Conservation (phyloP, 2,888 invertebrate genomes). For the Pyralis farinalis region DNA sequence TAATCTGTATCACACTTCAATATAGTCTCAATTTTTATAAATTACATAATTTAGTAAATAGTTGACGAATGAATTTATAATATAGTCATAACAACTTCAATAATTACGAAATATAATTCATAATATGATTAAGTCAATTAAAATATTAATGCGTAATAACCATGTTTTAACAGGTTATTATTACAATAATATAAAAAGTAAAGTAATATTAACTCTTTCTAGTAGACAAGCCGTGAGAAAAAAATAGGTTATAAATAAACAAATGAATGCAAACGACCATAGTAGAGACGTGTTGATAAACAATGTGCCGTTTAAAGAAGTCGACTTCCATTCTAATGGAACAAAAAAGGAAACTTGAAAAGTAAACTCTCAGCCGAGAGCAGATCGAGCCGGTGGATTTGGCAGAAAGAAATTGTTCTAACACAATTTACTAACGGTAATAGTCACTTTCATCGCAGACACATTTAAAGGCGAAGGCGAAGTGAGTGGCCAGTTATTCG, state of each 20-base stretch:
- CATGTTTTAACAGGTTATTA: too few relatives aligned
- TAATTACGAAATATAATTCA: too few relatives aligned
- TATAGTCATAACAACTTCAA: too few relatives aligned
- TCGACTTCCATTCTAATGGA: constrained; percentile 41
- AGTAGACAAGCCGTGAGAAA: constrained; percentile 36
- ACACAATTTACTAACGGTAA: constrained; percentile 74
- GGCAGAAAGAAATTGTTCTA: constrained; percentile 66
- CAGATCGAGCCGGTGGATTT: constrained; percentile 35
- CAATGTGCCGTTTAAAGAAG: constrained; percentile 45
- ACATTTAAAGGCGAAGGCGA: constrained; percentile 75
- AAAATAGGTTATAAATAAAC: constrained; percentile 47
- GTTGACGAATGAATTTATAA: background rate
- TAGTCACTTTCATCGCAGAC: constrained; percentile 78
- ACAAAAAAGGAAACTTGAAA: constrained; percentile 25
- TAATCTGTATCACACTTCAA: background rate
- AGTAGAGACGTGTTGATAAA: constrained; percentile 55
- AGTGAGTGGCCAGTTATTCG: constrained; percentile 80
- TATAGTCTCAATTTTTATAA: background rate
- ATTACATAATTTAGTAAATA: background rate
- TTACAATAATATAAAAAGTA: background rate
- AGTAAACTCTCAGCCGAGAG: constrained; percentile 11
- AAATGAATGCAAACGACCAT: constrained; percentile 43
- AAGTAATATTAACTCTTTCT: background rate
- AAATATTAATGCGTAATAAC: too few relatives aligned
- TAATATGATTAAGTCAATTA: too few relatives aligned